phyloP scores from a whole-genome alignment of 2,888 invertebrate species.

The Melieria picta region DNA sequence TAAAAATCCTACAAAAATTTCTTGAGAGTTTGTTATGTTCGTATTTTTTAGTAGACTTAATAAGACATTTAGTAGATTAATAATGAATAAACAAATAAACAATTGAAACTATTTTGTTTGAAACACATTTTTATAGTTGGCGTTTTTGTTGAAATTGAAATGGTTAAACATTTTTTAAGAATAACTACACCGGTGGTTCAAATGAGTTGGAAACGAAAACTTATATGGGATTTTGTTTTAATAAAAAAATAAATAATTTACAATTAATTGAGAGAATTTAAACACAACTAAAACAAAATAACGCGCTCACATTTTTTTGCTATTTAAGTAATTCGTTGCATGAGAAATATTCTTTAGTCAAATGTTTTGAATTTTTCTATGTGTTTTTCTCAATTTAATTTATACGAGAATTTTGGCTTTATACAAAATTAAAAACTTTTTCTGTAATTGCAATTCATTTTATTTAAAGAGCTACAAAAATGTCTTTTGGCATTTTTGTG shows the following conservation, averaged over 20 bases:
- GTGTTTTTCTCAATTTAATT: constrained; percentile 12
- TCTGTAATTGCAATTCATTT: not conserved
- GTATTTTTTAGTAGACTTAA: not conserved
- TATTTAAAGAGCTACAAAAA: not conserved
- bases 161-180: no score
- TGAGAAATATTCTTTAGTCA: no score
- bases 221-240: no score
- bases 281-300: no score
- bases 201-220: no score
- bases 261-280: no score
- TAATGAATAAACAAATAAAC: no score
- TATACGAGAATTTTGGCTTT: not conserved
- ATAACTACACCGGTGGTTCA: no score
- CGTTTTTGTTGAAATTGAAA: not conserved
- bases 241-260: no score
- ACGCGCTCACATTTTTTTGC: no score
- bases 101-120: not conserved
- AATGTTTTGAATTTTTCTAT: constrained; percentile 1
- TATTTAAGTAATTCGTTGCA: no score
- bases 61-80: no score
- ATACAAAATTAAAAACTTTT: constrained; percentile 12
- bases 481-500: not conserved
- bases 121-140: not conserved
- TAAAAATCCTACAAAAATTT: not conserved
- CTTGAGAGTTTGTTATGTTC: not conserved